phyloP scores from a whole-genome alignment of 2,888 invertebrate species.

The Acanthoscelides obtectus region DNA sequence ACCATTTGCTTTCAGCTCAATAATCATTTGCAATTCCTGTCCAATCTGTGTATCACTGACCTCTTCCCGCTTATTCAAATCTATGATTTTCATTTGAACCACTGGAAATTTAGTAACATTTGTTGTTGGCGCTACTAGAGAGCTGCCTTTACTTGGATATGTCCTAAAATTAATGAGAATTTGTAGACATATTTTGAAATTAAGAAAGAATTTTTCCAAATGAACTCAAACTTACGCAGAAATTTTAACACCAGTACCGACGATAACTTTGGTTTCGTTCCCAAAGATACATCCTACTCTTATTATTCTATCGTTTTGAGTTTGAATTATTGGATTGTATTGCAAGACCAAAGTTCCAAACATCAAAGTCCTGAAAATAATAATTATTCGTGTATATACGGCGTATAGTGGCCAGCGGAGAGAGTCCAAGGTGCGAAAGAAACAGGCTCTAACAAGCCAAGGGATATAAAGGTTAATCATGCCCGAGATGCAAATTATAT shows the following conservation, averaged over 20 bases:
- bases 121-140: constrained; percentile 47
- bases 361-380: constrained; percentile 61
- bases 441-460: too few species aligned
- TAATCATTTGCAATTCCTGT: constrained; percentile 60
- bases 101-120: constrained; percentile 46
- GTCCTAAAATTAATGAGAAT: constrained; percentile 32
- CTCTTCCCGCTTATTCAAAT: constrained; percentile 53
- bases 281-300: constrained; percentile 73
- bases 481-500: too few species aligned
- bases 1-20: constrained; percentile 47
- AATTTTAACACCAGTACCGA: constrained; percentile 56
- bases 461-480: too few species aligned
- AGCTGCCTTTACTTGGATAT: constrained; percentile 48
- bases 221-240: constrained; percentile 46
- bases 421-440: too few species aligned
- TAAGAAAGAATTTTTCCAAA: background rate
- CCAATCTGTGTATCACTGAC: constrained; percentile 64
- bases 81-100: constrained; percentile 57
- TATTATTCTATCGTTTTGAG: constrained; percentile 77
- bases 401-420: too few species aligned
- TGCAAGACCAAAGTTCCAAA: constrained; percentile 76
- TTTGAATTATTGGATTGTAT: constrained; percentile 79
- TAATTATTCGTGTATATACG: background rate
- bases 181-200: background rate
- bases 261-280: constrained; percentile 49